A percentile compares a stretch with the other conserved stretches of the same genome.
phyloP scores from a whole-genome alignment of 2,113 vertebrate genomes.

The Heptranchias perlo region DNA sequence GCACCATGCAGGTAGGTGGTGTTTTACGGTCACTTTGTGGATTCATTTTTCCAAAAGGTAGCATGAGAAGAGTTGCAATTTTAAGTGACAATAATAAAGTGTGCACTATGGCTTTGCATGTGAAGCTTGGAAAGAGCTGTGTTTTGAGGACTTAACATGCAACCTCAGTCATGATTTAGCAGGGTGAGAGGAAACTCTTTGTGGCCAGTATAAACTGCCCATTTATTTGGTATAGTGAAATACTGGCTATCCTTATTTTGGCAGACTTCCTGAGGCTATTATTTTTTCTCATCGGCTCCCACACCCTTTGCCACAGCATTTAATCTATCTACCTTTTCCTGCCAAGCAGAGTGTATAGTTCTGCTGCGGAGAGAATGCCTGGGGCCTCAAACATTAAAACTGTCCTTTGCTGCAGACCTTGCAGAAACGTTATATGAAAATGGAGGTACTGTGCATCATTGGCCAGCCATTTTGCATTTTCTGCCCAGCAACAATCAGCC shows the following conservation, averaged over 20 bases:
- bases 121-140: background rate
- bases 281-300: background rate
- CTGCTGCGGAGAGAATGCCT: background rate
- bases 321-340: background rate
- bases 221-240: background rate
- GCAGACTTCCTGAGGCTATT: conserved; percentile 12
- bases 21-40: background rate
- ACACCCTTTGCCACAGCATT: conserved; percentile 31
- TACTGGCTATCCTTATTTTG: background rate
- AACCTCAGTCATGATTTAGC: conserved; percentile 4
- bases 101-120: background rate
- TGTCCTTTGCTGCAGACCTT: background rate
- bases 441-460: background rate
- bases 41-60: background rate
- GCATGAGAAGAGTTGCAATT: background rate
- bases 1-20: background rate
- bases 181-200: background rate
- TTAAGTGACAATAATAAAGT: background rate
- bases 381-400: background rate
- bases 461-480: background rate
- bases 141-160: background rate
- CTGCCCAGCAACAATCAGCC: background rate
- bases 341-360: background rate
- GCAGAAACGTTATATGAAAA: background rate
- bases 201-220: background rate